Base-by-base conservation (phyloP, 2,888 invertebrate genomes). In the Beris morrisii region DNA sequence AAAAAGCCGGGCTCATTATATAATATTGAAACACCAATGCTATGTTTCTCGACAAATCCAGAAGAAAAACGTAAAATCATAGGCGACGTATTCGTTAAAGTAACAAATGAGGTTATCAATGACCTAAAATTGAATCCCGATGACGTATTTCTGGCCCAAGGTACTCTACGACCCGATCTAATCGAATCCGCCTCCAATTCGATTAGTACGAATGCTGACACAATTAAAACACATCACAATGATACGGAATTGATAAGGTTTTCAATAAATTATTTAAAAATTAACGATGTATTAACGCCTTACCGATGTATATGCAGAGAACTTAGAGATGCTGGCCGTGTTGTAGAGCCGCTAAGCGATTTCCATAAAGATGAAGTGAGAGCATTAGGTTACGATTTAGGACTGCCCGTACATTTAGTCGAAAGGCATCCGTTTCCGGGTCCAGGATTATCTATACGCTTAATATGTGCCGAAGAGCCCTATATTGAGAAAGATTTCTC, bases 191-290 rank as follows among this genome's bases (percentile, higher is more conserved):
- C 98, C 6, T 97, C 96, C 3, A 81, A 85, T 68, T 77, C 95
- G 74, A 94, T 89, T 70, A 95, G 92, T 73, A 85, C 80, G 73
- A 93, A 93, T 83, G 99, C 99, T 1, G 94, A 96, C 75, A 92
- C 92, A 32, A 99, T 99, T 77, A 99, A 99, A 84, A 99, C 99
- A 31, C 99, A 99, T 82, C 99, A 99, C 84, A 99, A 99, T 81
- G 99, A 99, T 82, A 97, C 96, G 11, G 95, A 95, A 77, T 84
- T 98, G 66, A 95, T 99, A 66, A 84, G 97, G 67, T 84, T 87
- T 54, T 55, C 15, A 52, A n/a, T 30, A 59, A 43, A 30, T 56
- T 7, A 56, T 38, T 56, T 56, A 43, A 32, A 32, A 30, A 56
- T 38, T 43, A 45, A 22, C 45, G 12, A 22, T 45, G 6, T 57